Conservation (phyloP, 1,140 invertebrate species). For the Aphelinus certus region DNA sequence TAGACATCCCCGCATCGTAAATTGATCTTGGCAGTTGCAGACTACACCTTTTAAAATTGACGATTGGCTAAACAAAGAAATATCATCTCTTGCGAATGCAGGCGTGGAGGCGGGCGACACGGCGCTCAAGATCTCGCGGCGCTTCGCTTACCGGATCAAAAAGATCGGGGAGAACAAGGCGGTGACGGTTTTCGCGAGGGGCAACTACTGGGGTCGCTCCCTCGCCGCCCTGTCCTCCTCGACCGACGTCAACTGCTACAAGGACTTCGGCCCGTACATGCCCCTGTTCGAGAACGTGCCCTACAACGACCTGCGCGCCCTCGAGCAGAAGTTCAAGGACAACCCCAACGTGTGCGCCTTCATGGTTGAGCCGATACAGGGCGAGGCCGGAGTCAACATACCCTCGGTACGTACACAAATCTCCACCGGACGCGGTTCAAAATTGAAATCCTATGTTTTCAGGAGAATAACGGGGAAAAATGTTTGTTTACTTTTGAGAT, state of each 20-base stretch:
- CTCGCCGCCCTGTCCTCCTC: constrained; percentile 83
- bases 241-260: constrained; percentile 75
- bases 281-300: constrained; percentile 79
- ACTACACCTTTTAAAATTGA: too few species aligned
- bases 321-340: constrained; percentile 68
- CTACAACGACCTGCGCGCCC: constrained; percentile 71
- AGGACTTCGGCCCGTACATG: constrained; percentile 82
- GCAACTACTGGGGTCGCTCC: constrained; percentile 87
- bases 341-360: constrained; percentile 75
- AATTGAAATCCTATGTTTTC: too few species aligned
- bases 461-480: too few species aligned
- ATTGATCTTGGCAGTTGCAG: too few species aligned
- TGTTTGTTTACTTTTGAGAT: too few species aligned
- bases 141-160: constrained; percentile 85
- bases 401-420: constrained; percentile 62
- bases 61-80: too few species aligned
- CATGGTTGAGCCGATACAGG: constrained; percentile 89
- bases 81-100: constrained; percentile 48
- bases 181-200: constrained; percentile 77
- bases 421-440: too few species aligned
- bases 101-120: constrained; percentile 85
- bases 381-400: constrained; percentile 82
- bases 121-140: constrained; percentile 78
- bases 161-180: constrained; percentile 77
- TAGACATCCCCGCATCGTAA: too few species aligned